Evolutionary conservation across 2,888 invertebrate species (phyloP).

Genomic region (Tipula helvola): DNA sequence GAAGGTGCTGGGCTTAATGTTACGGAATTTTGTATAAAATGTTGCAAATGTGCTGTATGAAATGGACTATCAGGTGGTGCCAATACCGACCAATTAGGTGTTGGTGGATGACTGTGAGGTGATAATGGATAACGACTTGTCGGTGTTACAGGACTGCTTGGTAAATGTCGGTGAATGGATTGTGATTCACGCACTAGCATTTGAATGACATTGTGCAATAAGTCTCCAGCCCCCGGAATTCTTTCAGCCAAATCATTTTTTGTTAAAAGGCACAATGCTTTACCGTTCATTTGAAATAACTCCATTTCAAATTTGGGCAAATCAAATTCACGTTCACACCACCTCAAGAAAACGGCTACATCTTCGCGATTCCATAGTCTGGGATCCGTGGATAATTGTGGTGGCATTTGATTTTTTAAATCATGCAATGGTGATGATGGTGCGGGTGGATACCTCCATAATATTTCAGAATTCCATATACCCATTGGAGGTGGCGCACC

Average conservation of each 20-base stretch:
- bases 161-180: constrained; percentile 63
- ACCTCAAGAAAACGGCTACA: constrained; percentile 73
- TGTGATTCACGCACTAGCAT: constrained; percentile 73
- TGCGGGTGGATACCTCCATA: constrained; percentile 78
- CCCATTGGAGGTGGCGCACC: constrained; percentile 63
- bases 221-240: constrained; percentile 87
- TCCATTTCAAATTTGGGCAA: constrained; percentile 84
- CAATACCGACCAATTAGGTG: constrained; percentile 56
- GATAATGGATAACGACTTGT: constrained; percentile 70
- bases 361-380: constrained; percentile 84
- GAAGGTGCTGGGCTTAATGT: constrained; percentile 85
- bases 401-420: constrained; percentile 76
- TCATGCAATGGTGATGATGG: constrained; percentile 63
- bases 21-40: constrained; percentile 72
- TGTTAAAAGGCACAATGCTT: constrained; percentile 81
- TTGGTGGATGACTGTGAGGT: constrained; percentile 69
- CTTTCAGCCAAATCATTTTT: constrained; percentile 83
- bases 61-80: constrained; percentile 38
- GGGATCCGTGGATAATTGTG: constrained; percentile 74
- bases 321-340: constrained; percentile 88
- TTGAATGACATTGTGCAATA: constrained; percentile 84
- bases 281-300: constrained; percentile 94
- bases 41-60: constrained; percentile 48
- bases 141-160: constrained; percentile 70
- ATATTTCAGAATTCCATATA: constrained; percentile 67